These are phyloP conservation scores for Heliothis peltigera DNA, from an alignment of 2,888 invertebrate species.

Conservation along the genomic window DNA sequence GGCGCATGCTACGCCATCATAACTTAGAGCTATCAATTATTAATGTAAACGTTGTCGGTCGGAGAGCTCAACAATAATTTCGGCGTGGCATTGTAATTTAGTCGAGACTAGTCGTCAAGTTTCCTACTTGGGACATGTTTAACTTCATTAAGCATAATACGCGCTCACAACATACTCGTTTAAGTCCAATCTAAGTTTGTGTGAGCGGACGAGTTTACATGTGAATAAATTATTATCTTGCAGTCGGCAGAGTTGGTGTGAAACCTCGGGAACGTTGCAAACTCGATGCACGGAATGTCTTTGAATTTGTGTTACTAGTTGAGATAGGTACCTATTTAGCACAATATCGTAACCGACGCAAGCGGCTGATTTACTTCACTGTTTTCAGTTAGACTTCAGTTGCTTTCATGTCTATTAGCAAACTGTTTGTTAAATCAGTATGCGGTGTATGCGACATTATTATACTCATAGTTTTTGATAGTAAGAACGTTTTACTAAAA, in stretches of 20 bases:
- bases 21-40: constrained; percentile 63
- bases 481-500: too few relatives aligned
- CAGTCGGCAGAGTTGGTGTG: constrained; percentile 78
- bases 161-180: constrained; percentile 87
- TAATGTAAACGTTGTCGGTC: constrained; percentile 46
- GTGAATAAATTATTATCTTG: constrained; percentile 89
- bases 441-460: too few relatives aligned
- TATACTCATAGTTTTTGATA: too few relatives aligned
- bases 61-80: constrained; percentile 64
- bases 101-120: constrained; percentile 73
- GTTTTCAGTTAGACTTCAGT: constrained; percentile 11
- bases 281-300: constrained; percentile 66
- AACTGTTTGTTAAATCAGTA: too few relatives aligned
- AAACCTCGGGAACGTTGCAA: constrained; percentile 54
- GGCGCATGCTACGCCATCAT: constrained; percentile 57
- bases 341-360: constrained; percentile 24
- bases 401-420: not conserved
- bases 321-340: constrained; percentile 39
- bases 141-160: constrained; percentile 89
- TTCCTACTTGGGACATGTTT: constrained; percentile 84
- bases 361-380: constrained; percentile 18
- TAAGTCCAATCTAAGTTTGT: constrained; percentile 90
- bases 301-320: constrained; percentile 58
- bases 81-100: constrained; percentile 71
- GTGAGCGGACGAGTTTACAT: constrained; percentile 84